Evolutionary conservation across 2,797 vertebrate genomes (phyloP).

Genomic region (Protonibea diacanthus): DNA sequence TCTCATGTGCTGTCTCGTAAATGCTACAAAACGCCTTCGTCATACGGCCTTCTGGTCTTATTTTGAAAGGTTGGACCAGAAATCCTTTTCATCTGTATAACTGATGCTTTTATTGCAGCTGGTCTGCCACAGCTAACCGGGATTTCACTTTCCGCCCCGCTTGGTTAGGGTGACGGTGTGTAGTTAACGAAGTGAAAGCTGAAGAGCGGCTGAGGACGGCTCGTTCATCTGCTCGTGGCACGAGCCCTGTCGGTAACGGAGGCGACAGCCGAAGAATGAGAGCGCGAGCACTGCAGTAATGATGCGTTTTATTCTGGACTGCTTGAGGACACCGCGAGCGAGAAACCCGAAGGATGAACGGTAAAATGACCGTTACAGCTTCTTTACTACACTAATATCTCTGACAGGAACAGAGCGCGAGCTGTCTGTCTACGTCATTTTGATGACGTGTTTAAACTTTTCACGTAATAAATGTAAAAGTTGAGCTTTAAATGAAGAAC

Average conservation of each 20-base stretch:
- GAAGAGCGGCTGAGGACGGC: not conserved
- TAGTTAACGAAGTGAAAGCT: not conserved
- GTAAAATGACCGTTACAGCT: constrained; percentile 3
- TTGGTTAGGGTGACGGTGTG: not conserved
- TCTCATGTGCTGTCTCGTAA: not conserved
- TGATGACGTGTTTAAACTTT: not conserved
- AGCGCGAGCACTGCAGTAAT: constrained; percentile 58
- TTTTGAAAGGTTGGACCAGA: not conserved
- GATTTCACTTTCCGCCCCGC: too few relatives aligned
- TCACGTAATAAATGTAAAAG: not conserved
- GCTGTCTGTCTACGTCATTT: not conserved
- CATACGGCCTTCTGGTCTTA: not conserved
- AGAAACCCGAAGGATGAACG: constrained; percentile 33
- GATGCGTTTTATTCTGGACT: constrained; percentile 70
- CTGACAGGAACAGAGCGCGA: not conserved
- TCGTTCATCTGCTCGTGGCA: not conserved
- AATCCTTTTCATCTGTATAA: not conserved
- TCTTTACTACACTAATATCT: not conserved
- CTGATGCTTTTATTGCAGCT: not conserved
- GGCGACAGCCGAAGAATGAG: constrained; percentile 47
- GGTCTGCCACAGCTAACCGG: not conserved
- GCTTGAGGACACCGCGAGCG: constrained; percentile 55
- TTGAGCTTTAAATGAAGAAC: not conserved
- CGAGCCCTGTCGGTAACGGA: not conserved
- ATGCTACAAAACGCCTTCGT: not conserved